Evolutionary conservation across 2,797 vertebrate genomes (phyloP).

Genomic region (Eulemur coronatus): DNA sequence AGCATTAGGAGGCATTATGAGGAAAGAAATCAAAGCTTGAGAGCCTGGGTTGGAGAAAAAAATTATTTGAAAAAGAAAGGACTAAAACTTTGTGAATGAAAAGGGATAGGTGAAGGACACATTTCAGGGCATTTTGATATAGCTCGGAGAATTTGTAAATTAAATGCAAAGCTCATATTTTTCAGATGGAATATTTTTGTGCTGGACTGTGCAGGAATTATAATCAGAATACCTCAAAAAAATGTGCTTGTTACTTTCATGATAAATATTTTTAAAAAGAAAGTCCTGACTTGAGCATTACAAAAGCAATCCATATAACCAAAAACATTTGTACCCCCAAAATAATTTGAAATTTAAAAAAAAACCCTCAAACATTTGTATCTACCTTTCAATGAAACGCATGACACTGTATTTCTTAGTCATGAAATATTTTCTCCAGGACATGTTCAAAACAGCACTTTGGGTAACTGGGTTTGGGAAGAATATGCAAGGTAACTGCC

Average conservation of each 20-base stretch:
- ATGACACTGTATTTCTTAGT: not conserved
- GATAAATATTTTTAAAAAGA: not conserved
- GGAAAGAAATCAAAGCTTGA: not conserved
- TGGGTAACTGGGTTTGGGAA: not conserved
- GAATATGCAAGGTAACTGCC: not conserved
- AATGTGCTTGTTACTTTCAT: not conserved
- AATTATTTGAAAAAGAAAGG: not conserved
- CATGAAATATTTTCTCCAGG: not conserved
- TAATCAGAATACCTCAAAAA: not conserved
- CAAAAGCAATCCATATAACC: too few relatives aligned
- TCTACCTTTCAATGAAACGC: not conserved
- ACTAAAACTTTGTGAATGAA: not conserved
- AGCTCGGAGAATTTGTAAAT: slow-evolving; percentile 22
- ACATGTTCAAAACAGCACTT: not conserved
- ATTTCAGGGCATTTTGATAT: not conserved
- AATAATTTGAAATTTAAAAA: not conserved
- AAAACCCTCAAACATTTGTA: not conserved
- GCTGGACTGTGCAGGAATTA: not conserved
- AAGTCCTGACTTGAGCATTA: too few relatives aligned
- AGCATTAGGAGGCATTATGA: not conserved
- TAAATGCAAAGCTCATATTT: not conserved
- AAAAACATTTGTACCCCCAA: too few relatives aligned
- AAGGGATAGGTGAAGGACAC: not conserved
- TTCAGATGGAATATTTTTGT: not conserved
- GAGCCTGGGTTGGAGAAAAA: not conserved